Evolutionary conservation across 2,888 invertebrate genomes (phyloP).

Genomic region (Agonopterix subpropinquella): DNA sequence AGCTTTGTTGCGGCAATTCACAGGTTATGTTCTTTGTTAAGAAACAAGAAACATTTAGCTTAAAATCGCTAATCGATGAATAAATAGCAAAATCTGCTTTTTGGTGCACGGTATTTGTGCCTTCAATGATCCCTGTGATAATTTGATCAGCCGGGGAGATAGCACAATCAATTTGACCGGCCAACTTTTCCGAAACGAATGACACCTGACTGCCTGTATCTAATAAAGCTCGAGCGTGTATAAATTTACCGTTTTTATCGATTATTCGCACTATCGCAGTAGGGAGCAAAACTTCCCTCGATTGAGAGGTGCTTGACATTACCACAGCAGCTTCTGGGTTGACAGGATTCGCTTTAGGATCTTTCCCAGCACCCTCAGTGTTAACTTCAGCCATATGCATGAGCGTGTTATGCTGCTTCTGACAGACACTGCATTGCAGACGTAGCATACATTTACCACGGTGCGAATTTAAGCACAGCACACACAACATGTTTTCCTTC

Average conservation of each 20-base stretch:
- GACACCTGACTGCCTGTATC: not conserved
- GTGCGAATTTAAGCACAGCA: no score
- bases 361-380: not conserved
- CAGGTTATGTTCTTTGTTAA: not conserved
- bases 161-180: not conserved
- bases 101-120: not conserved
- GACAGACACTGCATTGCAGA: not conserved
- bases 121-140: not conserved
- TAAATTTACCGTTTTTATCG: not conserved
- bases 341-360: not conserved
- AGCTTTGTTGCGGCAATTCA: not conserved
- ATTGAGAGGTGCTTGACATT: not conserved
- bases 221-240: not conserved
- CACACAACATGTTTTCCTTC: no score
- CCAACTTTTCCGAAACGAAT: not conserved
- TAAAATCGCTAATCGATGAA: no score
- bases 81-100: no score
- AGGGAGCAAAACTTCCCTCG: not conserved
- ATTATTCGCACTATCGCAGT: not conserved
- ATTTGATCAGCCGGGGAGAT: not conserved
- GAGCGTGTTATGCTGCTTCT: not conserved
- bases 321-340: not conserved
- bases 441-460: not conserved
- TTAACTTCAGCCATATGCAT: not conserved
- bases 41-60: not conserved